These are phyloP conservation scores for Cercopithecus mona DNA, from an alignment of 2,113 vertebrate genomes.

Conservation along the genomic window DNA sequence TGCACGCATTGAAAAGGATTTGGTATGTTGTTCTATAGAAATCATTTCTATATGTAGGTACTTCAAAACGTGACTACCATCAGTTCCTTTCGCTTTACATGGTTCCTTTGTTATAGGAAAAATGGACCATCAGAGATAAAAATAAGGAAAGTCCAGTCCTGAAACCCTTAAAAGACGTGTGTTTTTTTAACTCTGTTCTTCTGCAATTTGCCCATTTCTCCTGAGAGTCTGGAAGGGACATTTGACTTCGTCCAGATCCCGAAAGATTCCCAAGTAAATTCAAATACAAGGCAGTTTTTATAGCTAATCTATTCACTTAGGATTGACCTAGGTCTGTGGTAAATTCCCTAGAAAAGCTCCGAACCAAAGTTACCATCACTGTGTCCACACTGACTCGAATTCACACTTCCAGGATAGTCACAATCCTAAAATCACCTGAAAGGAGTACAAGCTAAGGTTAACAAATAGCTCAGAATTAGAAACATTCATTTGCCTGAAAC, in stretches of 20 bases:
- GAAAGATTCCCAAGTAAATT: neutral
- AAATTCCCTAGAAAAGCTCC: neutral
- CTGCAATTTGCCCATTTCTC: neutral
- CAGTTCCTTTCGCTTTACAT: neutral
- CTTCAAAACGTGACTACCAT: neutral
- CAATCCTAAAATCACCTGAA: neutral
- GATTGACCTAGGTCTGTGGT: neutral
- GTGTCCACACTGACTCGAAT: neutral
- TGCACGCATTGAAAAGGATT: conserved; percentile 27
- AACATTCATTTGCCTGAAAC: neutral
- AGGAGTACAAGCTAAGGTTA: neutral
- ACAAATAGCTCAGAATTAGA: neutral
- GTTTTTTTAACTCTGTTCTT: neutral
- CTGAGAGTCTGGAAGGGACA: neutral
- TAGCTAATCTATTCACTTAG: neutral
- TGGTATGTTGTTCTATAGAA: conserved; percentile 71
- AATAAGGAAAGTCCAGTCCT: neutral
- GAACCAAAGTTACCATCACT: neutral
- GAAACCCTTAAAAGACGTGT: conserved; percentile 37
- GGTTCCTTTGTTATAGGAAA: conserved; percentile 16
- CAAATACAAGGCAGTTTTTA: neutral
- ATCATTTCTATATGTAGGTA: neutral
- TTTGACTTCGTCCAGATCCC: neutral
- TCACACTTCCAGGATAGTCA: neutral
- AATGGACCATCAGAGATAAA: conserved; percentile 31